A percentile compares a stretch with the other conserved stretches of the same genome.
Evolutionary conservation across 2,888 invertebrate genomes (phyloP).

Genomic region (Erebia epiphron): DNA sequence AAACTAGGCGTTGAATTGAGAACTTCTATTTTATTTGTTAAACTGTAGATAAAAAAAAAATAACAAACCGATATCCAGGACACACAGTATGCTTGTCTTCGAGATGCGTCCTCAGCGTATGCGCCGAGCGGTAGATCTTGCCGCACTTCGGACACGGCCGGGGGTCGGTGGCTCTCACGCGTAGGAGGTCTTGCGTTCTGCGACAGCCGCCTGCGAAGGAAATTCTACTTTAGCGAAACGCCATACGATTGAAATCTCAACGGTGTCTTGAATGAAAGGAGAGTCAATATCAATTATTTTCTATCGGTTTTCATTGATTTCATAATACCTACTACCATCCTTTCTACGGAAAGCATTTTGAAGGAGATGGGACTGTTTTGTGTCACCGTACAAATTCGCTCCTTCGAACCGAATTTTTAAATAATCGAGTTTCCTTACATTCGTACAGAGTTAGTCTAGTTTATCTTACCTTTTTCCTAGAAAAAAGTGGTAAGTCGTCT

Average conservation of each 20-base stretch:
- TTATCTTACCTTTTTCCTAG: slow-evolving; percentile 2
- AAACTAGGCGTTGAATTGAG: too few relatives aligned
- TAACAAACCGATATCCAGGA: slow-evolving; percentile 88
- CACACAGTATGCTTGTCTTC: slow-evolving; percentile 97
- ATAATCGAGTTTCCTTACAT: background rate
- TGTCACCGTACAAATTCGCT: background rate
- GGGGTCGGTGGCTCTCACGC: slow-evolving; percentile 95
- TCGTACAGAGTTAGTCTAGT: background rate
- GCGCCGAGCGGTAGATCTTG: slow-evolving; percentile 95
- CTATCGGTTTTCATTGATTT: too few relatives aligned
- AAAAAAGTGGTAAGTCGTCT: background rate
- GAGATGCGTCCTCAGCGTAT: slow-evolving; percentile 94
- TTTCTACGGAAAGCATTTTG: too few relatives aligned
- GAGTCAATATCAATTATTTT: background rate
- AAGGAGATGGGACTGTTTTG: too few relatives aligned
- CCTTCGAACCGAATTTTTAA: slow-evolving; percentile 3
- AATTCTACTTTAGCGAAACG: background rate
- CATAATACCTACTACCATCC: too few relatives aligned
- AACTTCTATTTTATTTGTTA: too few relatives aligned
- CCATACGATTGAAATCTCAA: background rate
- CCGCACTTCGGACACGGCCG: slow-evolving; percentile 96
- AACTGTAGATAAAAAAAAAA: background rate
- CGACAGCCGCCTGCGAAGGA: slow-evolving; percentile 83
- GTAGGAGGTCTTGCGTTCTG: slow-evolving; percentile 91
- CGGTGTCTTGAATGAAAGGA: background rate